Percentiles rank a stretch among this genome's conserved stretches.
These are phyloP conservation scores for Jaculus jaculus DNA, from an alignment of 2,113 vertebrate genomes.

Conservation along the genomic window DNA sequence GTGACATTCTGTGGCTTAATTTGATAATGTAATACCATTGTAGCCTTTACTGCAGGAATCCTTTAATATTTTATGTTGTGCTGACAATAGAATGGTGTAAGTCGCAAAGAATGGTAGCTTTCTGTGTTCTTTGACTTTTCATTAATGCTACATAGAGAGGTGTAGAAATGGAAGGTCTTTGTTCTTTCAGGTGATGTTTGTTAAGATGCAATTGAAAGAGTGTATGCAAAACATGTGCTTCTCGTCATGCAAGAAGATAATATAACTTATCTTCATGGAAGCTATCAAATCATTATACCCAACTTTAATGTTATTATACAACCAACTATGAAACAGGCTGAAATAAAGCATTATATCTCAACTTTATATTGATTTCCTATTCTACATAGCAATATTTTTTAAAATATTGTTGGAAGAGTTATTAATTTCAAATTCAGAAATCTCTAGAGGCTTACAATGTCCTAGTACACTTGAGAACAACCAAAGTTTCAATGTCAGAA, in stretches of 20 bases:
- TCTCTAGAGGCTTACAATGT: background rate
- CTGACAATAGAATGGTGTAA: background rate
- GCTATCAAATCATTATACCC: slow-evolving; percentile 10
- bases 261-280: background rate
- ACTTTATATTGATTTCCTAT: background rate
- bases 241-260: background rate
- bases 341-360: background rate
- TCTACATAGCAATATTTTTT: background rate
- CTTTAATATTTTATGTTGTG: slow-evolving; percentile 27
- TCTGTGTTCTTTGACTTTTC: background rate
- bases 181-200: background rate
- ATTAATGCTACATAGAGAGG: background rate
- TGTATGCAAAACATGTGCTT: background rate
- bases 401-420: background rate
- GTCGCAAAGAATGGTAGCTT: background rate
- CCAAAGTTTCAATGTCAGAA: background rate
- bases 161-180: background rate
- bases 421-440: slow-evolving; percentile 20
- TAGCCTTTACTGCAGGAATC: background rate
- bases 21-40: too few relatives aligned
- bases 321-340: background rate
- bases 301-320: slow-evolving; percentile 7
- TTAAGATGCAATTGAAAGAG: background rate
- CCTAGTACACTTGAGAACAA: background rate
- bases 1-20: background rate